Evolutionary conservation across 2,113 vertebrate species (phyloP).

Genomic region (Zosterops lateralis): DNA sequence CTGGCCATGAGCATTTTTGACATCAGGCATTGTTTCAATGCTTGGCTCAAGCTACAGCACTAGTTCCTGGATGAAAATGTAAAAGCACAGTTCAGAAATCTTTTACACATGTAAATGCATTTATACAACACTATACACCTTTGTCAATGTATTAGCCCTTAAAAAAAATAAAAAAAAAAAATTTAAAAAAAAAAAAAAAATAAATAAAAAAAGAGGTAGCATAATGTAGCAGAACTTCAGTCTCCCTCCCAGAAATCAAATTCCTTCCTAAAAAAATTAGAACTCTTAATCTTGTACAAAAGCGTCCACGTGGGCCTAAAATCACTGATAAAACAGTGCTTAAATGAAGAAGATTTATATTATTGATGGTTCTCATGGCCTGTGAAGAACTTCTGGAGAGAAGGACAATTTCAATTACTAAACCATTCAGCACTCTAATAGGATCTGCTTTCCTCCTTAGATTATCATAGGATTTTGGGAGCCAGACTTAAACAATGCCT

Average conservation of each 20-base stretch:
- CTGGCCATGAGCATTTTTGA: not conserved
- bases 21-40: not conserved
- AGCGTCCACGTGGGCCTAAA: not conserved
- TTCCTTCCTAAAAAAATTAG: not conserved
- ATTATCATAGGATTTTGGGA: not conserved
- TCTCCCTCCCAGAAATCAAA: not conserved
- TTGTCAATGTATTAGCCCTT: not conserved
- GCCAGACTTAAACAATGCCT: not conserved
- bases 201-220: not conserved
- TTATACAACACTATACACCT: not conserved
- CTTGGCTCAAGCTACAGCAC: not conserved
- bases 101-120: not conserved
- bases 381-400: not conserved
- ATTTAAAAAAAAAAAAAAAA: not conserved
- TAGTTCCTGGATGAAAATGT: not conserved
- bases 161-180: not conserved
- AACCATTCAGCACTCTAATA: not conserved
- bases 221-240: not conserved
- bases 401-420: conserved; percentile 18
- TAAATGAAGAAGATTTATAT: not conserved
- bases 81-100: not conserved
- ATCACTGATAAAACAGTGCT: not conserved
- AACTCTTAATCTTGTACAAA: not conserved
- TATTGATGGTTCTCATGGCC: not conserved
- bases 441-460: not conserved